Base-by-base conservation (phyloP, 2,888 invertebrate species). In the Metellina segmentata region DNA sequence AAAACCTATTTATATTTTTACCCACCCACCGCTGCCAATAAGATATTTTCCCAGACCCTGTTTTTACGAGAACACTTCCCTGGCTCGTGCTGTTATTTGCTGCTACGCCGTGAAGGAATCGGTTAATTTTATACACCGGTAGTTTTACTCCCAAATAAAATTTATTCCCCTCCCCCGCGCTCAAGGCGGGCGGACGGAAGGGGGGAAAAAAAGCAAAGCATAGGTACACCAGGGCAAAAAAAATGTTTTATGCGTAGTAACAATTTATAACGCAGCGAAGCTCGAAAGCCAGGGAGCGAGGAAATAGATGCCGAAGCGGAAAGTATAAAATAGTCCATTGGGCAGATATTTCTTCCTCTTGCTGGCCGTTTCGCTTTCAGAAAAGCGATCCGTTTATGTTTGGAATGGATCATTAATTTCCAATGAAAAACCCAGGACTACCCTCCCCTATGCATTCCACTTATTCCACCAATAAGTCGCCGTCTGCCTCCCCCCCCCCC, bases 281-380 rank as follows among this genome's bases (percentile, higher is more conserved):
- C 69, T 71, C 51, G 34, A 34, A 34, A 34, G 34, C 34, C 19
- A 51, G 72, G 20, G 52, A 69, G 52, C 11, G 49, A 11, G 78
- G 86, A 78, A 77, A 78, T 78, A 34, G 69, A 77, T 20, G 78
- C 78, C 78, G 89, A 89, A 82, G 89, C 90, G 86, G 90, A 91
- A 86, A 91, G 87, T 83, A 91, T 91, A 91, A 91, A 91, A 91
- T 83, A 91, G 91, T 83, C 91, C 91, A 91, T 91, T 85, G 89
- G 89, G 89, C 83, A 89, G 83, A 89, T 85, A 85, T 79, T 87
- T 87, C 78, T 79, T 87, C 87, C 83, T 77, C 72, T 48, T 19
- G n/a, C 81, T 51, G 81, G 51, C 71, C 49, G 51, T 91, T 91
- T 86, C 48, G 75, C 86, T 82, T 81, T 85, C 74, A 71, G 81